Percentiles rank a stretch among this genome's conserved stretches.
phyloP scores from a whole-genome alignment of 2,888 invertebrate species.

The Tribolium freemani region DNA sequence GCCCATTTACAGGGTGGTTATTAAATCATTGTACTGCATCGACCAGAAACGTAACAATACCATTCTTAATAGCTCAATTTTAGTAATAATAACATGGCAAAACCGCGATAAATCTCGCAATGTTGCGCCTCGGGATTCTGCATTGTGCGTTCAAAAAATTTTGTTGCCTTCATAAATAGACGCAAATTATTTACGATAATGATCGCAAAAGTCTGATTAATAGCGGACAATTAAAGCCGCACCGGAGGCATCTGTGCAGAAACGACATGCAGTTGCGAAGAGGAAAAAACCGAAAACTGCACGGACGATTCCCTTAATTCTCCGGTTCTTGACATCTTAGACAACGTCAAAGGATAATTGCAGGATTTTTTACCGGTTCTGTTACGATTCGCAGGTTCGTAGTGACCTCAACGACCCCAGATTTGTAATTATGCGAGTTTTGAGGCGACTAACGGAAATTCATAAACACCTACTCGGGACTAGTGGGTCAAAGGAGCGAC shows the following conservation, averaged over 20 bases:
- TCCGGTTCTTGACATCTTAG: neutral
- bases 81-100: slow-evolving; percentile 11
- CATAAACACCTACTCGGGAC: neutral
- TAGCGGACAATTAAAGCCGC: slow-evolving; percentile 24
- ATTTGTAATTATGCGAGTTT: neutral
- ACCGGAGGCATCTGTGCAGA: slow-evolving; percentile 15
- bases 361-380: neutral
- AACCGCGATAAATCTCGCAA: slow-evolving; percentile 4
- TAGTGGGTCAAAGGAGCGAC: neutral
- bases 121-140: slow-evolving; percentile 8
- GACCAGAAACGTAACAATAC: slow-evolving; percentile 6
- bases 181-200: slow-evolving; percentile 28
- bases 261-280: slow-evolving; percentile 6
- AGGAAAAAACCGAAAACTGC: neutral
- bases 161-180: slow-evolving; percentile 23
- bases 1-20: neutral
- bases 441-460: neutral
- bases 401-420: neutral
- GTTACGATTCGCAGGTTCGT: neutral
- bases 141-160: slow-evolving; percentile 18
- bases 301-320: slow-evolving; percentile 11
- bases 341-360: slow-evolving; percentile 3
- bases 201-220: slow-evolving; percentile 29
- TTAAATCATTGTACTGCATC: neutral
- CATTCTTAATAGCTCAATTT: slow-evolving; percentile 24